Conservation (phyloP, 2,113 vertebrate genomes). For the Stegastes partitus region DNA sequence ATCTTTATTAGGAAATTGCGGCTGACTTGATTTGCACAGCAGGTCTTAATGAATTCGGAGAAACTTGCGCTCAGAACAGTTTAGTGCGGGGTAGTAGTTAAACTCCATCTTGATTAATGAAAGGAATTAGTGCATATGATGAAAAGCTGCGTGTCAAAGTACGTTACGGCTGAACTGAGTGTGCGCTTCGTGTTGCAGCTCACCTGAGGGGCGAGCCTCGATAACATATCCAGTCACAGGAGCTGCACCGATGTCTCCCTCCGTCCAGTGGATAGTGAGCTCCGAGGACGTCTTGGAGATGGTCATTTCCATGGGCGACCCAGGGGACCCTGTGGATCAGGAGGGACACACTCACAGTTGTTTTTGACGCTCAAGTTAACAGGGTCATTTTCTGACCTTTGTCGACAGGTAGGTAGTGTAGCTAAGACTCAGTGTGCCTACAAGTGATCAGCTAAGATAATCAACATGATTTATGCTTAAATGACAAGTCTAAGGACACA, state of each 20-base stretch:
- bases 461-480: neutral
- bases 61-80: constrained; percentile 23
- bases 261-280: constrained; percentile 91
- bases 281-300: constrained; percentile 91
- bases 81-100: neutral
- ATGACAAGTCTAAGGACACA: too few relatives aligned
- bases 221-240: constrained; percentile 91
- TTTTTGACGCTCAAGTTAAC: neutral
- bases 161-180: neutral
- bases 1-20: constrained; percentile 64
- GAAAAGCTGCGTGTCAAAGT: neutral
- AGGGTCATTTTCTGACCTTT: too few relatives aligned
- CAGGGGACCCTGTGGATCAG: constrained; percentile 87
- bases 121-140: neutral
- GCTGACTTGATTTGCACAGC: constrained; percentile 64
- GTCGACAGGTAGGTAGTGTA: too few relatives aligned
- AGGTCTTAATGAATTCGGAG: constrained; percentile 40
- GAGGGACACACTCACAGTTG: constrained; percentile 7
- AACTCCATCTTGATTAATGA: neutral
- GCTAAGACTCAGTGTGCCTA: too few relatives aligned
- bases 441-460: neutral
- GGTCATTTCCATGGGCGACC: constrained; percentile 88
- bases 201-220: constrained; percentile 95
- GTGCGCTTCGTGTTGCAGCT: neutral
- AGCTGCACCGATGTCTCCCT: constrained; percentile 85